Evolutionary conservation across 2,888 invertebrate species (phyloP).

Genomic region (Leptinotarsa peninsularis): DNA sequence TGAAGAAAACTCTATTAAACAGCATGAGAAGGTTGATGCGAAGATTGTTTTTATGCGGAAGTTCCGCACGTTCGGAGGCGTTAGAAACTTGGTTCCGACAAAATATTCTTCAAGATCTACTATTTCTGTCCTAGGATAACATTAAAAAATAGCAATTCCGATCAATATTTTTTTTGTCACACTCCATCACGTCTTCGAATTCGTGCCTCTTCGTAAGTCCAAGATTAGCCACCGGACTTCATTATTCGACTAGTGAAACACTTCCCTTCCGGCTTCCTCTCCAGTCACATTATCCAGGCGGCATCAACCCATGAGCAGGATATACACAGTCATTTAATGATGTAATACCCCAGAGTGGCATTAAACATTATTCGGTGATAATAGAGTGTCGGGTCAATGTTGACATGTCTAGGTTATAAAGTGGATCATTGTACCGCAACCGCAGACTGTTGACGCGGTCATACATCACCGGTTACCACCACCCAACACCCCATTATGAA

Average conservation of each 20-base stretch:
- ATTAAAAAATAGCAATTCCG: too few relatives aligned
- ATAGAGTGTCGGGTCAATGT: constrained; percentile 45
- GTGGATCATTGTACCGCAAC: constrained; percentile 51
- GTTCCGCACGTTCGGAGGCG: too few relatives aligned
- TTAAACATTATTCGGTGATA: constrained; percentile 36
- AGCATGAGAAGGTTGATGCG: too few relatives aligned
- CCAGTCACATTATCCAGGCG: neutral
- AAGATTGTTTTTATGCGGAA: too few relatives aligned
- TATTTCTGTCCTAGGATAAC: too few relatives aligned
- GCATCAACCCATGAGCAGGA: neutral
- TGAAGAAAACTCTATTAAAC: too few relatives aligned
- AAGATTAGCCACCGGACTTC: too few relatives aligned
- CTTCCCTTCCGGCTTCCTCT: neutral
- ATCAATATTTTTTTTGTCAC: too few relatives aligned
- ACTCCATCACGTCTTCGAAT: too few relatives aligned
- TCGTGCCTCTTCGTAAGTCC: too few relatives aligned
- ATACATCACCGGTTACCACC: constrained; percentile 47
- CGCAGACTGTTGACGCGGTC: constrained; percentile 51
- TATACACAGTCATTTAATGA: constrained; percentile 20
- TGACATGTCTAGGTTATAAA: constrained; percentile 50
- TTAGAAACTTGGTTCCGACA: too few relatives aligned
- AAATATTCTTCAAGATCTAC: too few relatives aligned
- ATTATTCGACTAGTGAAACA: neutral
- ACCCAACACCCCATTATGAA: constrained; percentile 16
- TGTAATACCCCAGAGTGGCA: constrained; percentile 26